phyloP scores from a whole-genome alignment of 2,888 invertebrate genomes.

The Nebria salina region DNA sequence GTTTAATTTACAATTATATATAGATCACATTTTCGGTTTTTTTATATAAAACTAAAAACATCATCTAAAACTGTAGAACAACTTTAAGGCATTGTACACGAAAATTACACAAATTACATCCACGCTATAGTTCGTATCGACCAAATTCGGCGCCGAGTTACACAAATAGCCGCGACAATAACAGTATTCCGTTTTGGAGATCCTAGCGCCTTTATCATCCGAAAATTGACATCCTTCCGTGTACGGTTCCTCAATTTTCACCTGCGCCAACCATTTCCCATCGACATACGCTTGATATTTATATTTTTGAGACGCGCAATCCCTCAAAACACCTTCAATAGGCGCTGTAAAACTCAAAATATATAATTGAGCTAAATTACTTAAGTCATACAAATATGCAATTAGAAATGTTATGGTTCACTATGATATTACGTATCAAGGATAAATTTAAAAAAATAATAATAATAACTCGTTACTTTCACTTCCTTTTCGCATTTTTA shows the following conservation, averaged over 20 bases:
- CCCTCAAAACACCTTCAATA: slow-evolving; percentile 71
- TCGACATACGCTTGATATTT: slow-evolving; percentile 70
- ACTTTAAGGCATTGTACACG: slow-evolving; percentile 71
- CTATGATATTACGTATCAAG: background rate
- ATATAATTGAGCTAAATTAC: too few relatives aligned
- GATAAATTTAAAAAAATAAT: background rate
- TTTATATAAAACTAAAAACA: background rate
- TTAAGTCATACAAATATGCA: background rate
- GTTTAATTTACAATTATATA: background rate
- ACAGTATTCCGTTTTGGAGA: slow-evolving; percentile 74
- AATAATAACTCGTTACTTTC: background rate
- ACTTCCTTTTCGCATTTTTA: background rate
- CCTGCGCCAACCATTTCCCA: slow-evolving; percentile 72
- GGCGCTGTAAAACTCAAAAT: slow-evolving; percentile 63
- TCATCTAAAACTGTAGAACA: slow-evolving; percentile 62
- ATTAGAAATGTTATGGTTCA: background rate
- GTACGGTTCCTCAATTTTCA: slow-evolving; percentile 76
- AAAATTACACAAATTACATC: slow-evolving; percentile 72
- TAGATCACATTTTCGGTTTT: background rate
- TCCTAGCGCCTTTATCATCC: slow-evolving; percentile 72
- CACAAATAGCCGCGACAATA: slow-evolving; percentile 80
- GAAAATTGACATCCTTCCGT: slow-evolving; percentile 73
- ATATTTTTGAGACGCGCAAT: slow-evolving; percentile 80
- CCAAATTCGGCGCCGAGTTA: slow-evolving; percentile 65
- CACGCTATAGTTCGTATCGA: slow-evolving; percentile 59